Conservation (phyloP, 1,140 invertebrate genomes). For the Calliphora vicina region DNA sequence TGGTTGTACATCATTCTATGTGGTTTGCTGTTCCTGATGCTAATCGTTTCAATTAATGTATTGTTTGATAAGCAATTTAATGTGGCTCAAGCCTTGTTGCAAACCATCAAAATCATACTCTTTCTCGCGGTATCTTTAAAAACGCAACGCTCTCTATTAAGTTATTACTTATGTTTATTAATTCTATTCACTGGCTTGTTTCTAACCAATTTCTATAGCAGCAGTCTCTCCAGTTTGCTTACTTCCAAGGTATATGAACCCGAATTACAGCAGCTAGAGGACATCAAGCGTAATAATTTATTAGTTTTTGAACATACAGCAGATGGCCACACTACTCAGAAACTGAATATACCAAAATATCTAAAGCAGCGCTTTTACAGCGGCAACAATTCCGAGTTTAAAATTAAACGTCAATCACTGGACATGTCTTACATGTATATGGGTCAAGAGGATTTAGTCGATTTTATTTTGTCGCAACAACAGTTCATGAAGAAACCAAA, state of each 20-base stretch:
- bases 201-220: background rate
- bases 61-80: background rate
- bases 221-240: background rate
- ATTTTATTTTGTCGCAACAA: background rate
- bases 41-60: background rate
- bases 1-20: background rate
- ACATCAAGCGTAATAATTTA: background rate
- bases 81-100: background rate
- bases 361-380: background rate
- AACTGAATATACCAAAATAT: background rate
- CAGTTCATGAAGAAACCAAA: background rate
- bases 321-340: background rate
- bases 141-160: background rate
- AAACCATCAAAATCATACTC: background rate
- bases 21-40: background rate
- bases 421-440: background rate
- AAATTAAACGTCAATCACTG: background rate
- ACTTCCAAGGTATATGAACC: background rate
- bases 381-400: background rate
- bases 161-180: background rate
- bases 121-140: background rate
- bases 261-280: background rate
- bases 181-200: background rate
- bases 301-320: background rate
- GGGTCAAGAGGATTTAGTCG: background rate